Evolutionary conservation across 1,140 invertebrate species (phyloP).

Genomic region (Tribolium castaneum): DNA sequence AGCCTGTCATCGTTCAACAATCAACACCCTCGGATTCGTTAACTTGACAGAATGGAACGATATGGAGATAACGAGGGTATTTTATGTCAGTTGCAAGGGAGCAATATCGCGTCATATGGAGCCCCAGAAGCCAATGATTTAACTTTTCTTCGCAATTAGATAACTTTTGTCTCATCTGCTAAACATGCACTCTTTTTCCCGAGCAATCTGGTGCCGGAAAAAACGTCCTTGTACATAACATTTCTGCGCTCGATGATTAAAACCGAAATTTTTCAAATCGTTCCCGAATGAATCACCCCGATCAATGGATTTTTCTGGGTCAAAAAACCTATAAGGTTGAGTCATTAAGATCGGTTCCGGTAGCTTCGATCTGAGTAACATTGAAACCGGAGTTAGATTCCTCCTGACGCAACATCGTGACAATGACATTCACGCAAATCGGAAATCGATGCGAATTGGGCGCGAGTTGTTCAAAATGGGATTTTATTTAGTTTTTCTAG

Average conservation of each 20-base stretch:
- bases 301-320: conserved; percentile 21
- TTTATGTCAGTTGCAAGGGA: background rate
- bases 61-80: background rate
- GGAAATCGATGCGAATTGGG: conserved; percentile 11
- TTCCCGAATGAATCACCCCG: conserved; percentile 3
- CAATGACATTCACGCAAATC: conserved; percentile 15
- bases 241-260: too few species aligned
- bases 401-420: background rate
- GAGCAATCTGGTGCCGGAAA: too few species aligned
- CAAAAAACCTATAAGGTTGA: conserved; percentile 27
- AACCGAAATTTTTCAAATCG: background rate
- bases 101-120: background rate
- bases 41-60: background rate
- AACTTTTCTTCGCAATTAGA: background rate
- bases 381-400: background rate
- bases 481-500: background rate
- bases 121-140: background rate
- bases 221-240: too few species aligned
- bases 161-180: background rate
- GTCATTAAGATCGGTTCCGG: conserved; percentile 24
- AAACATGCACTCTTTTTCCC: background rate
- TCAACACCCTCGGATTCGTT: background rate
- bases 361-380: background rate
- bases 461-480: background rate
- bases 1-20: background rate